phyloP scores from a whole-genome alignment of 2,113 vertebrate species.

The Crotalus horridus region DNA sequence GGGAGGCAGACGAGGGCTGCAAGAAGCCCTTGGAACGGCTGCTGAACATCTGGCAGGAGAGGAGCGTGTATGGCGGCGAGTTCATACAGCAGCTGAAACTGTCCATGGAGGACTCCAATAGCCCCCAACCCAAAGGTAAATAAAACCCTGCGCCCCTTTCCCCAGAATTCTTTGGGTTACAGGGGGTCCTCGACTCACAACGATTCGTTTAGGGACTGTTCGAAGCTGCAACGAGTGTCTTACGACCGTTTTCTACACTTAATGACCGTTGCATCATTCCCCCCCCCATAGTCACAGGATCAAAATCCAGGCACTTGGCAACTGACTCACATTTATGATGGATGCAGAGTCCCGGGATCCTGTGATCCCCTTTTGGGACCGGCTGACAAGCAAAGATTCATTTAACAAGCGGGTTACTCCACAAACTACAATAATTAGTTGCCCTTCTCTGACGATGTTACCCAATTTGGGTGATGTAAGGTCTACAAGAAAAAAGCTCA shows the following conservation, averaged over 20 bases:
- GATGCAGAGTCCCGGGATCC: too few relatives aligned
- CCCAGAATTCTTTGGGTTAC: not conserved
- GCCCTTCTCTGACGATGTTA: too few relatives aligned
- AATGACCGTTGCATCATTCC: too few relatives aligned
- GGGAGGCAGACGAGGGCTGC: slow-evolving; percentile 90
- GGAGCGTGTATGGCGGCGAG: slow-evolving; percentile 88
- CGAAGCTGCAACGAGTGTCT: not conserved
- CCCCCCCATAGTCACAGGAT: too few relatives aligned
- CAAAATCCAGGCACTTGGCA: too few relatives aligned
- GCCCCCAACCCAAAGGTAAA: slow-evolving; percentile 76
- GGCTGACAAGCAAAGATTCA: too few relatives aligned
- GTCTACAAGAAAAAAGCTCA: too few relatives aligned
- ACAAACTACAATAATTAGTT: too few relatives aligned
- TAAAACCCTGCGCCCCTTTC: not conserved
- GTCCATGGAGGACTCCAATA: slow-evolving; percentile 93
- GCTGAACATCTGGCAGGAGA: slow-evolving; percentile 98
- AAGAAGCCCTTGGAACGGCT: slow-evolving; percentile 94
- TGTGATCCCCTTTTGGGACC: too few relatives aligned
- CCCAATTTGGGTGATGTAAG: too few relatives aligned
- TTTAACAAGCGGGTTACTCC: too few relatives aligned
- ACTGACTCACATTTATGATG: too few relatives aligned
- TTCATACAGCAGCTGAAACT: slow-evolving; percentile 96
- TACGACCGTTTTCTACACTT: not conserved
- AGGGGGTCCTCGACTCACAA: not conserved
- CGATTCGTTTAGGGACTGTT: not conserved